Evolutionary conservation across 2,113 vertebrate genomes (phyloP).

Genomic region (Urocynchramus pylzowi): DNA sequence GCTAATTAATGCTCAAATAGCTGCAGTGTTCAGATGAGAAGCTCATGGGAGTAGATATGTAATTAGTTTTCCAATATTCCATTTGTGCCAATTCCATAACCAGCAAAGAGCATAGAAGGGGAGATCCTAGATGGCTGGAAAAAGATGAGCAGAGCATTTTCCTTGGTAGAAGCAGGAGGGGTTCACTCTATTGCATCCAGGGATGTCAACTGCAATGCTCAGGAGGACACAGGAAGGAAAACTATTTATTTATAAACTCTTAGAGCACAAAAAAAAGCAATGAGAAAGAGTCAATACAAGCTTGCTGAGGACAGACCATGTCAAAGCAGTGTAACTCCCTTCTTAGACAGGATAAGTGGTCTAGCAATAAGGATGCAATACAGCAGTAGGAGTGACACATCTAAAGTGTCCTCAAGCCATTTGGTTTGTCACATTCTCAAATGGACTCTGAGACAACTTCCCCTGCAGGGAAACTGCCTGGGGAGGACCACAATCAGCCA

Average conservation of each 20-base stretch:
- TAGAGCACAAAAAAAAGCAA: neutral
- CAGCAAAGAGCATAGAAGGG: neutral
- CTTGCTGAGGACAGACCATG: neutral
- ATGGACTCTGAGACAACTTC: neutral
- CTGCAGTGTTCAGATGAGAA: neutral
- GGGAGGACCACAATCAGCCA: neutral
- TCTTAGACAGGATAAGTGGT: neutral
- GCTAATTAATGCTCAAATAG: conserved; percentile 28
- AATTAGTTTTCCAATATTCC: neutral
- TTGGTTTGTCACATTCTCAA: neutral
- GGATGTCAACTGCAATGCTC: neutral
- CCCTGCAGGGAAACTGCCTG: neutral
- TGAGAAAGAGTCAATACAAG: neutral
- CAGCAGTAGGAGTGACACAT: neutral
- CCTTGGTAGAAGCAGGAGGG: neutral
- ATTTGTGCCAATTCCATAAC: neutral
- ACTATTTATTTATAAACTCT: neutral
- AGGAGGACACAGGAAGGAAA: neutral
- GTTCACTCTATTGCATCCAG: neutral
- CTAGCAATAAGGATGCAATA: neutral
- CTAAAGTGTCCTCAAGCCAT: neutral
- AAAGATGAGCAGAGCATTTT: neutral
- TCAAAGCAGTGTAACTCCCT: neutral
- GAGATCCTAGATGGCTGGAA: neutral
- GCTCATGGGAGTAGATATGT: neutral